Evolutionary conservation across 2,888 invertebrate genomes (phyloP).

Genomic region (Neuroscelio doddi): DNA sequence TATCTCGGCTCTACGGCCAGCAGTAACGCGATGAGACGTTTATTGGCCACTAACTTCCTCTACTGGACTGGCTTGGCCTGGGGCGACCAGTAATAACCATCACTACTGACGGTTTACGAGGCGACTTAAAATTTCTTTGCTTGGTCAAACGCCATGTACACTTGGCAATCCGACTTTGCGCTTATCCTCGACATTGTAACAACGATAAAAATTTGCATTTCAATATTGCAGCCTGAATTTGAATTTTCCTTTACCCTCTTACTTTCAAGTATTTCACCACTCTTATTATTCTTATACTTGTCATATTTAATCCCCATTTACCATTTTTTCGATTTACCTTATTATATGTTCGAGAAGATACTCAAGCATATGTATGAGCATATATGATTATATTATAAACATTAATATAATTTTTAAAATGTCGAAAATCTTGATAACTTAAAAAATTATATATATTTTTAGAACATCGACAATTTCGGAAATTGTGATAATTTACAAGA

Average conservation of each 20-base stretch:
- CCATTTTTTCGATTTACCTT: too few species aligned
- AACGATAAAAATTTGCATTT: constrained; percentile 33
- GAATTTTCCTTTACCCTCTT: constrained; percentile 17
- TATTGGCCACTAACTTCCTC: constrained; percentile 63
- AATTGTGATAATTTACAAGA: too few species aligned
- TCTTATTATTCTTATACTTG: neutral
- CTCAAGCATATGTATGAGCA: too few species aligned
- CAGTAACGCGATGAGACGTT: constrained; percentile 57
- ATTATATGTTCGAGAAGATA: too few species aligned
- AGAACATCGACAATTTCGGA: too few species aligned
- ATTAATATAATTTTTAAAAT: too few species aligned
- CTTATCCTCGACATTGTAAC: constrained; percentile 21
- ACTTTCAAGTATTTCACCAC: too few species aligned
- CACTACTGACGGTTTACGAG: constrained; percentile 60
- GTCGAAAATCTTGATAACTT: too few species aligned
- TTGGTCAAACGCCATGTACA: constrained; percentile 6
- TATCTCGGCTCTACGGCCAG: constrained; percentile 53
- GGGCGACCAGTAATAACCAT: constrained; percentile 61
- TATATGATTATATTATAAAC: too few species aligned
- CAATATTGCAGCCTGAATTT: constrained; percentile 36
- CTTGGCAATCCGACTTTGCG: constrained; percentile 2
- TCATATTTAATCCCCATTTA: too few species aligned
- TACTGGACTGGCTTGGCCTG: constrained; percentile 37
- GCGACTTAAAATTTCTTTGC: constrained; percentile 57
- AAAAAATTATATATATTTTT: too few species aligned